Percentiles rank a stretch among this genome's conserved stretches.
These are phyloP conservation scores for Romanogobio albipinnatus DNA, from an alignment of 2,113 vertebrate genomes.

Conservation along the genomic window DNA sequence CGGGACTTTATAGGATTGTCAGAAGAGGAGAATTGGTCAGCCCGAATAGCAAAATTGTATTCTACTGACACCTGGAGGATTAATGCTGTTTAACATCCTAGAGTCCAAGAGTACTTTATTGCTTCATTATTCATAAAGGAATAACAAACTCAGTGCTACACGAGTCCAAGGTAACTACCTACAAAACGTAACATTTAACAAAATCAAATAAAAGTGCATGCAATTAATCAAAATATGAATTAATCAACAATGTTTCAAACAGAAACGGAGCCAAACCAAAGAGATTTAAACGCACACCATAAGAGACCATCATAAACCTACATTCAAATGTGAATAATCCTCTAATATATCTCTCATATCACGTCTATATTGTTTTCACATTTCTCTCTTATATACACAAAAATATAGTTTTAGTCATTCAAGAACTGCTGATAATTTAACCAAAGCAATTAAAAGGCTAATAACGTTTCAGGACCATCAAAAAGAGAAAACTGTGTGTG, in stretches of 20 bases:
- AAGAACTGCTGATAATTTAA: constrained; percentile 3
- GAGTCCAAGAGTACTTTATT: neutral
- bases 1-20: too few species aligned
- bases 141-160: neutral
- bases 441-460: neutral
- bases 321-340: neutral
- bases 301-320: neutral
- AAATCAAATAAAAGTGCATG: neutral
- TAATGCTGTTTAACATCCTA: neutral
- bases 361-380: neutral
- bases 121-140: constrained; percentile 9
- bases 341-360: neutral
- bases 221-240: neutral
- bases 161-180: neutral
- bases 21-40: too few species aligned
- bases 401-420: neutral
- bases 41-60: too few species aligned
- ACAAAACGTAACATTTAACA: constrained; percentile 15
- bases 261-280: neutral
- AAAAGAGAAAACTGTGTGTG: neutral
- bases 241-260: neutral
- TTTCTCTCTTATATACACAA: neutral
- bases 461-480: neutral
- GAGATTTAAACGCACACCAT: neutral
- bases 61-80: constrained; percentile 42